Base-by-base conservation (phyloP, 2,888 invertebrate species). In the Thymelicus acteon region DNA sequence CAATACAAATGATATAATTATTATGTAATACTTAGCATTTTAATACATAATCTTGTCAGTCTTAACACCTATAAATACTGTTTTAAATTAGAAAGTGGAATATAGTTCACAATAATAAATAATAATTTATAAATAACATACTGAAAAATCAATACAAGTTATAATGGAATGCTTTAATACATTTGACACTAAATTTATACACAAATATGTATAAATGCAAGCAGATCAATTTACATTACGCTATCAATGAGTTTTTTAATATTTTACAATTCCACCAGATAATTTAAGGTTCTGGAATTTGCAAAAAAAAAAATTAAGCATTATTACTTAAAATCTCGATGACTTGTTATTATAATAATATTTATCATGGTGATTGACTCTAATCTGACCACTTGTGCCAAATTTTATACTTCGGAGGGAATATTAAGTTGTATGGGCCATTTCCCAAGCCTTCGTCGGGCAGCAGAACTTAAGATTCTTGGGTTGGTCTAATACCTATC, bases 11-110 rank as follows among this genome's bases (percentile, higher is more conserved):
- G 82, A 85, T 80, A 85, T 81, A 31, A 31, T 31, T 31, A 82
- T 58, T 73, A 81, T 86, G 87, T 88, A 92, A 91, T 91, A 91
- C 90, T 91, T 87, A 88, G 84, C 85, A 86, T 85, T 86, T 85
- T 81, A 87, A 88, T 90, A 90, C 86, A 90, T 87, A 84, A 85
- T 84, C 80, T 86, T 88, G 89, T 92, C 92, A 93, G 93, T 92
- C 93, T 92, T 92, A 92, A 87, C 75, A 87, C 87, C 90, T 92
- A 91, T 87, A 82, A 87, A 92, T 92, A 92, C 91, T 92, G 91
- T 84, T 86, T 69, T 86, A 86, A 83, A 88, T 83, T 85, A 78
- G 81, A 85, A 83, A 73, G 54, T 68, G 67, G 67, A 74, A 73
- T 49, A 31, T 54, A 64, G 72, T 71, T 60, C 72, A 63, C 15